Percentiles rank a stretch among this genome's conserved stretches.
These are phyloP conservation scores for Sardinella longiceps DNA, from an alignment of 2,797 vertebrate genomes.

Conservation along the genomic window DNA sequence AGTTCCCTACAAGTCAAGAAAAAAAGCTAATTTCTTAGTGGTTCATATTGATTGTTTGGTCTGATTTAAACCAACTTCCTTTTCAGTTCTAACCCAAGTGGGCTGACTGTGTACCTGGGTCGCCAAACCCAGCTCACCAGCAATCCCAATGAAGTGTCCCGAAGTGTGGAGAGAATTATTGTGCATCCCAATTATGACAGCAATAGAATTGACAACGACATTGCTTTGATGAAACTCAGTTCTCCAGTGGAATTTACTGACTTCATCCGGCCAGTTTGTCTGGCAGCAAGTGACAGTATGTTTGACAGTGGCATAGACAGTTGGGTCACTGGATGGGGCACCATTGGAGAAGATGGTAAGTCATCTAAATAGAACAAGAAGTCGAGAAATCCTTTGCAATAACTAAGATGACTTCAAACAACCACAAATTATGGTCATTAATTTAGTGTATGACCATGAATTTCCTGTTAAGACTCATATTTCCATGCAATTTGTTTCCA, in stretches of 20 bases:
- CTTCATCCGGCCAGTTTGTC: constrained; percentile 75
- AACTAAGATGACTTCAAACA: neutral
- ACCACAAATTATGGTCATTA: too few species aligned
- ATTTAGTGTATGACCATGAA: too few species aligned
- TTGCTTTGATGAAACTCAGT: constrained; percentile 65
- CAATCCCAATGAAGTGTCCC: constrained; percentile 52
- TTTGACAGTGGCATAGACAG: constrained; percentile 60
- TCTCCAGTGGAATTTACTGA: constrained; percentile 66
- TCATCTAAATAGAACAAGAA: neutral
- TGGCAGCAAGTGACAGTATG: constrained; percentile 65
- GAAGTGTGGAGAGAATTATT: constrained; percentile 39
- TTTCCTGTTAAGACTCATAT: neutral
- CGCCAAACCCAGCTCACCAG: constrained; percentile 45
- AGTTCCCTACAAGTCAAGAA: neutral
- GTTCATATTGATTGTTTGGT: neutral
- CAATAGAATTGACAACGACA: constrained; percentile 52
- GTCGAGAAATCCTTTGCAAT: neutral
- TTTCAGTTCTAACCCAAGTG: neutral
- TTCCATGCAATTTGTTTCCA: neutral
- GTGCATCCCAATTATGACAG: constrained; percentile 57
- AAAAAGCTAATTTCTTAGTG: neutral
- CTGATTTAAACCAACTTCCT: neutral
- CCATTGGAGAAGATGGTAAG: constrained; percentile 58
- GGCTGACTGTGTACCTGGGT: constrained; percentile 51
- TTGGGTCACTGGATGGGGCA: constrained; percentile 67